Evolutionary conservation across 2,113 vertebrate genomes (phyloP), one percentile per base, ranked within the genome.

Genomic region (Actenoides lindsayi): DNA sequence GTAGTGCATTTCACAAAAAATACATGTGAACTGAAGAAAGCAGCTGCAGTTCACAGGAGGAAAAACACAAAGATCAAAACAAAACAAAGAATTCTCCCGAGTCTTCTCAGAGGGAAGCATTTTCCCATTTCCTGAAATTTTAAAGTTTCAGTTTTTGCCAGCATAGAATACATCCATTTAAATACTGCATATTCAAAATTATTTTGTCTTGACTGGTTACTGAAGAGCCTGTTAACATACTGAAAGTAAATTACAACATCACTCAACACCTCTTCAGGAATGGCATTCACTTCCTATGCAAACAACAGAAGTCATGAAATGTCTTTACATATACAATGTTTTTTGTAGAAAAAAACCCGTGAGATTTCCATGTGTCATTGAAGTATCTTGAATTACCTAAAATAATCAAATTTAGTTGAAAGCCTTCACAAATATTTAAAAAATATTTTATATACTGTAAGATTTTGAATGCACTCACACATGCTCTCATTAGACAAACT

Each of bases 21-120:
- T 60, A 68, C 4, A 4, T 17, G 81, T 31, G 70, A 93, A 75
- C 59, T 39, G 42, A 90, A 87, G 67, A 56, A 94, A 89, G 44
- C 94, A 96, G 94, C 89, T 96, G 89, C 89, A 96, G 89, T 65
- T 44, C 90, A 82, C 65, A 78, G 80, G 41, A 90, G 41, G 62
- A 83, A 80, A 85, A 79, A 93, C 39, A 27, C 85, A 95, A 93
- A 75, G 68, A 88, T 59, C 79, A 89, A 89, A 87, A 64, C 56
- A 88, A 81, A 67, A 20, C n/a, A 56, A 70, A 87, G 50, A 82
- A 69, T 30, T 90, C 86, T 91, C 71, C n/a, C 35, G 46, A 73
- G 48, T 62, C 51, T 82, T 76, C 64, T 42, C 37, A 88, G n/a
- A 41, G 18, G 11, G 7, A 75, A 12, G 19, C 5, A 25, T 87